Evolutionary conservation across 2,113 vertebrate species (phyloP), one percentile per base, ranked within the genome.

Genomic region (Lepus timidus): DNA sequence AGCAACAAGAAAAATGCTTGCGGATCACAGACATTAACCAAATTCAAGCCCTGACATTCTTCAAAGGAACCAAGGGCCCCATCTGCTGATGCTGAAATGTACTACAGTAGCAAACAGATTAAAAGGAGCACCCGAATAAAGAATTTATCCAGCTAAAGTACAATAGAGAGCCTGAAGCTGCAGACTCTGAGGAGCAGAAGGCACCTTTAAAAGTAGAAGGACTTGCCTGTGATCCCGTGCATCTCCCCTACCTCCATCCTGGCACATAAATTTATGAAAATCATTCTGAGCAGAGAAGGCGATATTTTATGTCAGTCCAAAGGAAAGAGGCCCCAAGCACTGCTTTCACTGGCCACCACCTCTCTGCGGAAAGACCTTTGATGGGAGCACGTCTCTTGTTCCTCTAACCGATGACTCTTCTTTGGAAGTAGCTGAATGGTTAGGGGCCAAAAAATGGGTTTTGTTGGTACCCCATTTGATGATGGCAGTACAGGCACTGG

Each of bases 11-110:
- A 97, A 98, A 98, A 98, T 61, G 95, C 90, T 95, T 92, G 93
- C 87, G 94, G 95, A 88, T 94, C 65, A 93, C 86, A 98, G 96
- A 97, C 82, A 96, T 92, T 96, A 97, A 97, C 97, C 93, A 97
- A 97, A 98, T 97, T 95, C 97, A 97, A 98, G 97, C 79, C 76
- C 95, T 97, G 94, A 91, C 76, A 95, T 97, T 98, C 98, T 98
- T 98, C 98, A 98, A 98, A 98, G 98, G 98, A 99, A 98, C 97
- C 98, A 98, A 99, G 98, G 98, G 98, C 98, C 98, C 98, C 98
- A 99, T 98, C 98, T 99, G 98, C 98, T 98, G 98, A 97, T 98
- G 97, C 94, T 98, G 98, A 96, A 97, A 97, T 94, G 98, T 98
- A 99, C 98, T 98, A 98, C 98, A 98, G 98, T 97, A 98, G 95